A percentile compares a stretch with the other conserved stretches of the same genome.
phyloP scores from a whole-genome alignment of 2,888 invertebrate species.

The Xanthorhoe designata region DNA sequence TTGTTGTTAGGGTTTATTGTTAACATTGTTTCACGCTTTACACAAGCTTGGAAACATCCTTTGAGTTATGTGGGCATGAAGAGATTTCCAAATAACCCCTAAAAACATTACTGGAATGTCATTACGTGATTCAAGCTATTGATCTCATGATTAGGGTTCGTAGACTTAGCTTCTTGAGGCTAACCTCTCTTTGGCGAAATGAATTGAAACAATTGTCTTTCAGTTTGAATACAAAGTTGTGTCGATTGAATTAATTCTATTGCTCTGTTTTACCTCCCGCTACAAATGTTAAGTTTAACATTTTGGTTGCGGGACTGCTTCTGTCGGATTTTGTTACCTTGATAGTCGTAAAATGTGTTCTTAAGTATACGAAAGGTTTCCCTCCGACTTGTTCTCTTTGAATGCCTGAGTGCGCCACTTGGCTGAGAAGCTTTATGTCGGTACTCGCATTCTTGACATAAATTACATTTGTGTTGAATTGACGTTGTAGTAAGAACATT shows the following conservation, averaged over 20 bases:
- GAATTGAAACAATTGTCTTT: conserved; percentile 77
- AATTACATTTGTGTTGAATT: conserved; percentile 13
- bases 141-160: conserved; percentile 61
- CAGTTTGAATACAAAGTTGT: conserved; percentile 75
- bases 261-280: conserved; percentile 72
- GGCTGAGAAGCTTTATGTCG: conserved; percentile 35
- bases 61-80: not conserved
- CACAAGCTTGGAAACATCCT: not conserved
- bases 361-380: conserved; percentile 50
- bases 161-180: conserved; percentile 67
- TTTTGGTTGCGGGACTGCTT: conserved; percentile 61
- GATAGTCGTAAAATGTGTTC: conserved; percentile 51
- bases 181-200: conserved; percentile 70
- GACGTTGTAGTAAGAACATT: conserved; percentile 8
- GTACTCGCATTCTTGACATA: conserved; percentile 15
- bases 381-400: conserved; percentile 45
- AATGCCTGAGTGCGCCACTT: conserved; percentile 42
- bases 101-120: not conserved
- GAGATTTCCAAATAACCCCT: not conserved
- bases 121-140: conserved; percentile 12
- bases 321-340: conserved; percentile 59
- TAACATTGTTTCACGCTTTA: not conserved
- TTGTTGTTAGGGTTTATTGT: not conserved
- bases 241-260: conserved; percentile 83
- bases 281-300: conserved; percentile 77